A percentile compares a stretch with the other conserved stretches of the same genome.
Evolutionary conservation across 2,113 vertebrate species (phyloP).

Genomic region (Phyllostomus hastatus): DNA sequence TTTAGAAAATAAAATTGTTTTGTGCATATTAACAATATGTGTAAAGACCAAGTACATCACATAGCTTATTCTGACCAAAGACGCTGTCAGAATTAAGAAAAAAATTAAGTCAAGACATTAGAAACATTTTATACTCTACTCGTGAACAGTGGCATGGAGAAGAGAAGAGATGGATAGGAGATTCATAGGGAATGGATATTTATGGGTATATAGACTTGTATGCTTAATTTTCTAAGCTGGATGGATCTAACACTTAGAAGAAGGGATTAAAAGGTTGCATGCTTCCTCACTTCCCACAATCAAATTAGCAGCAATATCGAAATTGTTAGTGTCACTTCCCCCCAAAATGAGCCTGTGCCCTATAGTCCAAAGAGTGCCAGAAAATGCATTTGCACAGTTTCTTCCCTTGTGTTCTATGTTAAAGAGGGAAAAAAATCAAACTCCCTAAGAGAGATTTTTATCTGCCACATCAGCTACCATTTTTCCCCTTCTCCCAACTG

Average conservation of each 20-base stretch:
- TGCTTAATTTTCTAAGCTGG: neutral
- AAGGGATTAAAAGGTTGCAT: neutral
- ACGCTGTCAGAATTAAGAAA: neutral
- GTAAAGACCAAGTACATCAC: neutral
- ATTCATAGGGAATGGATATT: neutral
- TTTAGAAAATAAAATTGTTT: neutral
- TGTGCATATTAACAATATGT: neutral
- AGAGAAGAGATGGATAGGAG: neutral
- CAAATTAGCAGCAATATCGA: neutral
- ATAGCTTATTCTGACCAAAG: neutral
- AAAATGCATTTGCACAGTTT: neutral
- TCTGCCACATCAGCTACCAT: neutral
- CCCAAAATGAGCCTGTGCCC: neutral
- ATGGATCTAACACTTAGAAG: neutral
- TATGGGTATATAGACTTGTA: neutral
- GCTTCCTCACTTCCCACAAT: neutral
- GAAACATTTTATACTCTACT: neutral
- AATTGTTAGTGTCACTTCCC: neutral
- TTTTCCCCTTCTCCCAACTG: neutral
- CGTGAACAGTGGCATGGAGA: neutral
- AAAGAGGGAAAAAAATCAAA: neutral
- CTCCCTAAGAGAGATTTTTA: neutral
- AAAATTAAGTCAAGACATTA: neutral
- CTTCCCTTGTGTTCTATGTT: neutral
- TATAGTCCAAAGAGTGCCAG: neutral